These are phyloP conservation scores for Cinclus cinclus DNA, from an alignment of 2,113 vertebrate species.

Conservation along the genomic window DNA sequence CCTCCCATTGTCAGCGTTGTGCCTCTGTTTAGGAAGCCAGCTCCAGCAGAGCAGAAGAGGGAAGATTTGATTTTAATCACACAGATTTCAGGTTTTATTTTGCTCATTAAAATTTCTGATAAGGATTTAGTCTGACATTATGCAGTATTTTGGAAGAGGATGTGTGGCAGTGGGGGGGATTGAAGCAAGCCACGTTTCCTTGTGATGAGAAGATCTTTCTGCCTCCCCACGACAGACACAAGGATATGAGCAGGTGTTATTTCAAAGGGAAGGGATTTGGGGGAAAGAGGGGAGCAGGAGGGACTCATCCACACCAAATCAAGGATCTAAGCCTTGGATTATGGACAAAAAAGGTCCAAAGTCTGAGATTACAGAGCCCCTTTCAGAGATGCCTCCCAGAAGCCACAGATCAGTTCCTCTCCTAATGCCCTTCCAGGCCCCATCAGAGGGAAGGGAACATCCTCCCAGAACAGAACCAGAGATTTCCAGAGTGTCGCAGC, in stretches of 20 bases:
- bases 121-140: slow-evolving; percentile 79
- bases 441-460: background rate
- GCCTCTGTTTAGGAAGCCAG: slow-evolving; percentile 63
- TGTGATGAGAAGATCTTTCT: slow-evolving; percentile 5
- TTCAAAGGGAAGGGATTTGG: slow-evolving; percentile 31
- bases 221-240: background rate
- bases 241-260: slow-evolving; percentile 55
- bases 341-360: slow-evolving; percentile 22
- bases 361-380: background rate
- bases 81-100: slow-evolving; percentile 81
- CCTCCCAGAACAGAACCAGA: background rate
- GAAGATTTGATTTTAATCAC: slow-evolving; percentile 82
- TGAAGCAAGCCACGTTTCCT: background rate
- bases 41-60: slow-evolving; percentile 73
- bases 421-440: background rate
- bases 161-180: slow-evolving; percentile 18
- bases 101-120: slow-evolving; percentile 80
- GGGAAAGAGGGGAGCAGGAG: slow-evolving; percentile 19
- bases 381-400: background rate
- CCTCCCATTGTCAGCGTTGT: slow-evolving; percentile 56
- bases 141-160: slow-evolving; percentile 66
- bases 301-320: slow-evolving; percentile 30
- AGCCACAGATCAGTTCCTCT: background rate
- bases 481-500: background rate
- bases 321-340: slow-evolving; percentile 42